phyloP scores from a whole-genome alignment of 2,113 vertebrate genomes.

The Brienomyrus longianalis region DNA sequence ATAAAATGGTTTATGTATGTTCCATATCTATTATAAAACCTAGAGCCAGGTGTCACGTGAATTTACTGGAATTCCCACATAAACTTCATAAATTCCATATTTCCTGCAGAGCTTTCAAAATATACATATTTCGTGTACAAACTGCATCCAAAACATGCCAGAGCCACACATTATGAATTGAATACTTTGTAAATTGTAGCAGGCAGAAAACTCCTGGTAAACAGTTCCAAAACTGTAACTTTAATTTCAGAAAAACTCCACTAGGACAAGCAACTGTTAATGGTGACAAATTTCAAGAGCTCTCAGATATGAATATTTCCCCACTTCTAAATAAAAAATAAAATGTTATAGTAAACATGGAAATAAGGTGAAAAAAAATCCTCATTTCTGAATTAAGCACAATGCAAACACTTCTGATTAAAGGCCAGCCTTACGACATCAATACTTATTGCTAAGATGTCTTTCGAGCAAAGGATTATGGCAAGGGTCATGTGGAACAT shows the following conservation, averaged over 20 bases:
- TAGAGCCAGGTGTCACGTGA: not conserved
- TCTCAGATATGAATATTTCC: not conserved
- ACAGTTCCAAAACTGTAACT: not conserved
- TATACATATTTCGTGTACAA: not conserved
- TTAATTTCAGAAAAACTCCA: not conserved
- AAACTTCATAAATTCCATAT: not conserved
- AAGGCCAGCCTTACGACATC: not conserved
- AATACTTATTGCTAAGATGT: not conserved
- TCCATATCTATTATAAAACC: not conserved
- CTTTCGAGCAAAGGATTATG: not conserved
- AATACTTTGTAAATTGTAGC: not conserved
- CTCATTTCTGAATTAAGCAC: not conserved
- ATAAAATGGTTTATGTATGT: not conserved
- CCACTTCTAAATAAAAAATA: not conserved
- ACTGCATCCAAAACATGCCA: not conserved
- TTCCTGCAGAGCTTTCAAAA: not conserved
- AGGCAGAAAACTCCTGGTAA: not conserved
- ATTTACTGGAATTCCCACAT: not conserved
- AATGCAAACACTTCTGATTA: not conserved
- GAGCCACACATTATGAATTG: not conserved
- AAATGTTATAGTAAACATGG: not conserved
- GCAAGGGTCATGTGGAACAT: not conserved
- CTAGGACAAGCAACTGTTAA: not conserved
- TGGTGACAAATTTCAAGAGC: not conserved
- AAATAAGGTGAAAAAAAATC: not conserved